Evolutionary conservation across 2,888 invertebrate genomes (phyloP), one percentile per base, ranked within the genome.

Genomic region (Orthonychiurus folsomi): DNA sequence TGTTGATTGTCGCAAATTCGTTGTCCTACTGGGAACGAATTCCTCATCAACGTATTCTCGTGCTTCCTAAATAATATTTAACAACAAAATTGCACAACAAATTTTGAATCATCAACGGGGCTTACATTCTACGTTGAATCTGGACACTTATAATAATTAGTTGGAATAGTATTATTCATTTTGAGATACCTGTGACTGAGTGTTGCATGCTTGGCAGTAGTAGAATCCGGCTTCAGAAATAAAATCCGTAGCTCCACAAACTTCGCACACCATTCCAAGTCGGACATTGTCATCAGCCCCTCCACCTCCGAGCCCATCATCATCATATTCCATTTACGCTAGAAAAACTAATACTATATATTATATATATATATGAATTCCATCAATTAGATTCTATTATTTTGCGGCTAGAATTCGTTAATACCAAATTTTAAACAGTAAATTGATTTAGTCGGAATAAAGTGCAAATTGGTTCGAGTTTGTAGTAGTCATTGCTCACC

Each of bases 141-240:
- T n/a, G n/a, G n/a, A n/a, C n/a, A n/a, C n/a, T n/a, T n/a, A n/a
- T n/a, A n/a, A n/a, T n/a, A n/a, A n/a, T n/a, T n/a, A n/a, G n/a
- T n/a, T n/a, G n/a, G 20, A 15, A 2, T 21, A n/a, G 5, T 24
- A 59, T 27, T 54, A 2, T 25, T 3, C 25, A 26, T 26, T 24
- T 47, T 57, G 28, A 53, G 27, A 27, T 53, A 72, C 72, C 67
- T 72, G 72, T 12, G 72, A 70, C 50, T 72, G 72, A 5, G 70
- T 69, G 26, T 63, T 61, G 50, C 72, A 72, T 1, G 59, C 2
- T 12, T 61, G 23, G 47, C 72, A 72, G 54, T 67, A 72, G 50
- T 64, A 72, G 60, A 64, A 68, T 23, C 72, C 72, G n/a, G 52
- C 65, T 47, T 65, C 61, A 2, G 28, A 61, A 58, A 60, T 70